Base-by-base conservation (phyloP, 1,140 invertebrate genomes). In the Physella acuta region DNA sequence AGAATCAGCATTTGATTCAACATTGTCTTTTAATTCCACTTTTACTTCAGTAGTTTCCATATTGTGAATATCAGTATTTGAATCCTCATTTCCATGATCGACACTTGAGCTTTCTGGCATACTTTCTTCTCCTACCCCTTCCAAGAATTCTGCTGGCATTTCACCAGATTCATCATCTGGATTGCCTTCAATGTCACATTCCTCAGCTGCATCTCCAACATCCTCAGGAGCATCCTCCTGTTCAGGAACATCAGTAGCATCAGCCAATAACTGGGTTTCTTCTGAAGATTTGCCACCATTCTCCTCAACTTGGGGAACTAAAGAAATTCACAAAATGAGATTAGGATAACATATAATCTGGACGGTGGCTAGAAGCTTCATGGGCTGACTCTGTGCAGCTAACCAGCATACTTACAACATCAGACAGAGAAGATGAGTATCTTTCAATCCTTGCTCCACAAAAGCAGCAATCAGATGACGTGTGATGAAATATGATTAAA, bases 181-280 rank as follows among this genome's bases (percentile, higher is more conserved):
- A 28, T 16, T 31, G 14, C 51, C 28, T 49, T 73, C 62, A 31
- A 30, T 62, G 26, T 73, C 65, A 66, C n/a, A 59, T 56, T 65
- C 73, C n/a, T 33, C 26, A 28, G 34, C 36, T 2, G 59, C 53
- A 31, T 72, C 70, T 34, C 17, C 60, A 28, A 52, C 51, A 20
- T 20, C 69, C 28, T 84, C 76, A 84, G 84, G 82, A 83, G 67
- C 67, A 56, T 56, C 64, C n/a, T 56, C 52, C 33, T 52, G 63
- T 39, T 14, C 34, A 2, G 55, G 51, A 36, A 14, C 51, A 60
- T 59, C 36, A 49, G 1, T 26, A 37, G n/a, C 68, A 20, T 65
- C 67, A 24, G 59, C 64, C 31, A 63, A 36, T n/a, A 60, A 53
- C 30, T 52, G 11, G 28, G 73, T 51, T 39, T 73, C 71, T 52